Conservation (phyloP, 2,888 invertebrate species). For the Chaitophorus viminalis region DNA sequence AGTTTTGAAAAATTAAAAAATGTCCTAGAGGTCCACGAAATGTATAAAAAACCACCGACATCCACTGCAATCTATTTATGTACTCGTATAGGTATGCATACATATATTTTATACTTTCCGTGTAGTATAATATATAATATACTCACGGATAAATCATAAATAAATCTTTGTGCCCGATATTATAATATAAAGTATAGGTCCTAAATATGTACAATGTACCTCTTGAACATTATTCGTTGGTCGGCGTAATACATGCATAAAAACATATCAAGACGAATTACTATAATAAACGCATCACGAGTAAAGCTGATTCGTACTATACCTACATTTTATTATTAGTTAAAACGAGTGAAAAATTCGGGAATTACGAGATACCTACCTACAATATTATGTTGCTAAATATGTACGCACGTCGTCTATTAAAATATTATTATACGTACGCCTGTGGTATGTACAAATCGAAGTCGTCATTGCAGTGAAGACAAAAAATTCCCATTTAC, state of each 20-base stretch:
- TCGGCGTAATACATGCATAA: no score
- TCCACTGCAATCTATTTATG: not conserved
- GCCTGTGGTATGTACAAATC: not conserved
- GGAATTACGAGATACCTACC: no score
- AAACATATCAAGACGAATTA: no score
- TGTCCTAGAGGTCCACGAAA: slow-evolving; percentile 44
- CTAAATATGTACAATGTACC: no score
- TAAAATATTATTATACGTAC: no score
- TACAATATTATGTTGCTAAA: no score
- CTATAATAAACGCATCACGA: not conserved
- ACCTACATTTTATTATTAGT: no score
- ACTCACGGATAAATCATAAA: slow-evolving; percentile 35
- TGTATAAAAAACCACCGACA: not conserved
- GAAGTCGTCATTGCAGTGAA: not conserved
- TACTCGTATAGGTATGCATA: not conserved
- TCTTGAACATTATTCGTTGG: no score
- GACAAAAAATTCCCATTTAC: not conserved
- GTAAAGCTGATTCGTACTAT: not conserved
- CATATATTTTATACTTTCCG: not conserved
- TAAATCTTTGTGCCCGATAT: not conserved
- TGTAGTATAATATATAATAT: not conserved
- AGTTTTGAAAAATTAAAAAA: slow-evolving; percentile 31
- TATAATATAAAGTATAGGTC: no score
- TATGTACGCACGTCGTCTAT: no score
- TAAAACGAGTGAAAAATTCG: no score